These are phyloP conservation scores for Adelognathus sp. DNA, from an alignment of 2,888 invertebrate genomes.

Conservation along the genomic window DNA sequence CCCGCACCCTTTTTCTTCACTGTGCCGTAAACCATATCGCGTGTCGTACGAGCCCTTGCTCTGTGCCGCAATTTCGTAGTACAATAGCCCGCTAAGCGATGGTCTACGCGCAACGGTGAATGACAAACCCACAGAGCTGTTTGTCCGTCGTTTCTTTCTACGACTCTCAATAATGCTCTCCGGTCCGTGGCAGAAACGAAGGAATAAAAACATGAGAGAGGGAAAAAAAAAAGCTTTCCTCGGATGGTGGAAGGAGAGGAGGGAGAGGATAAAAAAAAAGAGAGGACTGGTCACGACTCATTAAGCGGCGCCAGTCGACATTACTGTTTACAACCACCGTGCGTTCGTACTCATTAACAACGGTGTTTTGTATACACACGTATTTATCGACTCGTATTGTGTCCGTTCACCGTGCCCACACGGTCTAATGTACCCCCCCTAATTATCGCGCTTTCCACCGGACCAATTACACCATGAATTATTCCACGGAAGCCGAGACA, in stretches of 20 bases:
- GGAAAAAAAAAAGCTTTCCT: slow-evolving; percentile 10
- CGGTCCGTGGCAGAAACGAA: slow-evolving; percentile 11
- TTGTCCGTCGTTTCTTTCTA: slow-evolving; percentile 8
- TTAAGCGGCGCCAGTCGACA: slow-evolving; percentile 59
- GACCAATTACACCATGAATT: slow-evolving; percentile 62
- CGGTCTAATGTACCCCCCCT: slow-evolving; percentile 60
- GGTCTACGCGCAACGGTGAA: background rate
- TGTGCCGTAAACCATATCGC: background rate
- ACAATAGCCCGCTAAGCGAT: background rate
- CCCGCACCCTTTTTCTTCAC: slow-evolving; percentile 38
- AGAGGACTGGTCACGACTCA: slow-evolving; percentile 53
- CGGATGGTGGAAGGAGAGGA: slow-evolving; percentile 15
- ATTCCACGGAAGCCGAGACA: slow-evolving; percentile 49
- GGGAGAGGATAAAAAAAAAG: slow-evolving; percentile 20
- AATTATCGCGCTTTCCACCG: slow-evolving; percentile 58
- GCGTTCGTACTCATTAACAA: slow-evolving; percentile 20
- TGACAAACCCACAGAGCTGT: background rate
- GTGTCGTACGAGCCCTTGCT: background rate
- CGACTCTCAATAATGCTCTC: background rate
- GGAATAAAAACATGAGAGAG: slow-evolving; percentile 4
- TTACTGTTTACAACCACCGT: slow-evolving; percentile 49
- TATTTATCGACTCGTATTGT: slow-evolving; percentile 46
- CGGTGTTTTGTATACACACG: slow-evolving; percentile 10
- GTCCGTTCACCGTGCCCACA: slow-evolving; percentile 57
- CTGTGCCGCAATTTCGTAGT: background rate